phyloP scores from a whole-genome alignment of 2,888 invertebrate genomes.

The Luffia ferchaultella region DNA sequence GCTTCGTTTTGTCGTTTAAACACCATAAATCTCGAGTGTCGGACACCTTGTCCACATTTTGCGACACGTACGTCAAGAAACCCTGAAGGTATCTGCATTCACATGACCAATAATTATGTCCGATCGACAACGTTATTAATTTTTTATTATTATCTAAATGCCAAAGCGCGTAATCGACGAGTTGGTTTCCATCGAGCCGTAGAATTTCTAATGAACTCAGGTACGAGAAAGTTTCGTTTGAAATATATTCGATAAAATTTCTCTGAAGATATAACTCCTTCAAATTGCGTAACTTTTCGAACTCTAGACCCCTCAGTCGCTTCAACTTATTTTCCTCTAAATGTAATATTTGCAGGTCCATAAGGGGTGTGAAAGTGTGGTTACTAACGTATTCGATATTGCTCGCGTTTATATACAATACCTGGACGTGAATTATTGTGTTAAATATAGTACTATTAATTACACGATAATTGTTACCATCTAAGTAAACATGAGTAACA shows the following conservation, averaged over 20 bases:
- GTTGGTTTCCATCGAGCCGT: slow-evolving; percentile 84
- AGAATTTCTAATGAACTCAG: slow-evolving; percentile 82
- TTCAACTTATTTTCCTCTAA: slow-evolving; percentile 86
- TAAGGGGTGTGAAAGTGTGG: slow-evolving; percentile 83
- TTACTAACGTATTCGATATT: slow-evolving; percentile 83
- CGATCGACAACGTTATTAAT: slow-evolving; percentile 77
- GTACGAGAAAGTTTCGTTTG: slow-evolving; percentile 81
- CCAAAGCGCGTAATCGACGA: slow-evolving; percentile 83
- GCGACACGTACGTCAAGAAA: slow-evolving; percentile 80
- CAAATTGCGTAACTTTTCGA: slow-evolving; percentile 80
- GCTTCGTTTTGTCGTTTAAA: slow-evolving; percentile 72
- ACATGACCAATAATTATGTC: slow-evolving; percentile 88
- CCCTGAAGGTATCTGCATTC: slow-evolving; percentile 89
- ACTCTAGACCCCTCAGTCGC: slow-evolving; percentile 82
- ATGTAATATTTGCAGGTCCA: slow-evolving; percentile 80
- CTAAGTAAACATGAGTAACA: slow-evolving; percentile 90
- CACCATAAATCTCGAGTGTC: slow-evolving; percentile 81
- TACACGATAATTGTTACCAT: slow-evolving; percentile 86
- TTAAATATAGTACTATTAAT: slow-evolving; percentile 64
- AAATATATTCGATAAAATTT: slow-evolving; percentile 81
- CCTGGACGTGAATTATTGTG: slow-evolving; percentile 58
- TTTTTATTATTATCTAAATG: slow-evolving; percentile 76
- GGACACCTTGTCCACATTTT: slow-evolving; percentile 79
- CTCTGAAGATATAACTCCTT: slow-evolving; percentile 88
- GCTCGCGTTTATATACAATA: slow-evolving; percentile 85